phyloP scores from a whole-genome alignment of 2,888 invertebrate genomes.

The Nomada fabriciana region DNA sequence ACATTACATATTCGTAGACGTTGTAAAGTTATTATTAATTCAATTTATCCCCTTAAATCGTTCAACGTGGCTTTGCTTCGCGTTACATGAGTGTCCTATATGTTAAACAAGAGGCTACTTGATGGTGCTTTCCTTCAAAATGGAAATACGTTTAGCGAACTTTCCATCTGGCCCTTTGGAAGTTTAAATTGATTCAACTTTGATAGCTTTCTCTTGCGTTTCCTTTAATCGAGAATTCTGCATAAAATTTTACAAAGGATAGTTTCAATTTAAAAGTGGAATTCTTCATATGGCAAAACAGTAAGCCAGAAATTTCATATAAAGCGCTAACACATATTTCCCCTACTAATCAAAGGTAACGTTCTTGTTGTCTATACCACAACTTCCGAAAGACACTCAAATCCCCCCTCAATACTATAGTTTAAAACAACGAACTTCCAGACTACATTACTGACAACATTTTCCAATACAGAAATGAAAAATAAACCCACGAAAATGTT shows the following conservation, averaged over 20 bases:
- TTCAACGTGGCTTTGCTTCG: too few relatives aligned
- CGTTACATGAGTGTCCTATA: not conserved
- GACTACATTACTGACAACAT: too few relatives aligned
- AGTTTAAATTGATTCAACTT: constrained; percentile 39
- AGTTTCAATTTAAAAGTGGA: not conserved
- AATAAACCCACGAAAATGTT: too few relatives aligned
- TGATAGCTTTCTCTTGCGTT: constrained; percentile 19
- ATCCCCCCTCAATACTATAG: too few relatives aligned
- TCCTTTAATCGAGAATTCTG: constrained; percentile 27
- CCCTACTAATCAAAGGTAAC: too few relatives aligned
- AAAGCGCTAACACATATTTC: not conserved
- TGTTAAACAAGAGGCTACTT: constrained; percentile 7
- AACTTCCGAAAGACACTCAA: too few relatives aligned
- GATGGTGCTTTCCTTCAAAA: constrained; percentile 3
- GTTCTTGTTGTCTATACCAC: too few relatives aligned
- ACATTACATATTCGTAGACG: too few relatives aligned
- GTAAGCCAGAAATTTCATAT: not conserved
- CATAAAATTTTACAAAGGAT: constrained; percentile 11
- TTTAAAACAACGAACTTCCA: too few relatives aligned
- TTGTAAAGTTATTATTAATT: too few relatives aligned
- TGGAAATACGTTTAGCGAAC: constrained; percentile 28
- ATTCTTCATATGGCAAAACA: not conserved
- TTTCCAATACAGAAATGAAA: too few relatives aligned
- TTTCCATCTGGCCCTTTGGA: constrained; percentile 20
- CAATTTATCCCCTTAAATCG: not conserved